Conservation (phyloP, 1,140 invertebrate genomes). For the Drosophila bipectinata region DNA sequence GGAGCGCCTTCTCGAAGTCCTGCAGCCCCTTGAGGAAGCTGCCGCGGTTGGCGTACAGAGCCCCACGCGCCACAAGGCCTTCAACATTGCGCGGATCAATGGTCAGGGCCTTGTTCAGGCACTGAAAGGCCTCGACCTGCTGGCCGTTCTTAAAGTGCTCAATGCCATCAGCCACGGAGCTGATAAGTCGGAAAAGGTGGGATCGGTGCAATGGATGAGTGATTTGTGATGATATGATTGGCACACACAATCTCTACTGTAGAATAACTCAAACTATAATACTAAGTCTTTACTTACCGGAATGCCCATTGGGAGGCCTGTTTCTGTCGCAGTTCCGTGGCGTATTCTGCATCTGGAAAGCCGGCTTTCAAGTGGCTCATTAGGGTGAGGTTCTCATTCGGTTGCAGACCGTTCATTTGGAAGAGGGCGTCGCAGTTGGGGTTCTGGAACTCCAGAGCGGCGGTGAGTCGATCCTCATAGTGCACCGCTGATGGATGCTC, state of each 20-base stretch:
- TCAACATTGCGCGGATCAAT: constrained; percentile 97
- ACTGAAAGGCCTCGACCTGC: constrained; percentile 96
- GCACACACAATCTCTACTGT: constrained; percentile 25
- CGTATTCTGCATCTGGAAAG: constrained; percentile 92
- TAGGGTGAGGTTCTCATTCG: constrained; percentile 86
- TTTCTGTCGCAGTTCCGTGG: constrained; percentile 91
- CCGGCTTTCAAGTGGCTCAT: constrained; percentile 89
- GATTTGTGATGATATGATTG: constrained; percentile 30
- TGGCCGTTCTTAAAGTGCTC: constrained; percentile 96
- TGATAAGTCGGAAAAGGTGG: constrained; percentile 59
- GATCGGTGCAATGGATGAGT: constrained; percentile 22
- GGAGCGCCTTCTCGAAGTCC: constrained; percentile 96
- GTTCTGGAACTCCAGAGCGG: constrained; percentile 94
- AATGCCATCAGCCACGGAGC: constrained; percentile 96
- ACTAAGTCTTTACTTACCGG: constrained; percentile 64
- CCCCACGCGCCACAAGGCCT: constrained; percentile 96
- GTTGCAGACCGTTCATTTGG: constrained; percentile 68
- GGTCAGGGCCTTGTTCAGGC: constrained; percentile 95
- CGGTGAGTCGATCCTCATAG: constrained; percentile 93
- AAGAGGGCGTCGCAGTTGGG: constrained; percentile 88
- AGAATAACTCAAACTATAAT: not conserved
- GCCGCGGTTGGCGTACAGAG: constrained; percentile 96
- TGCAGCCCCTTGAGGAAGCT: constrained; percentile 96
- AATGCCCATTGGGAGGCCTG: constrained; percentile 97
- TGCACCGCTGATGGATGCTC: constrained; percentile 35